Percentiles rank a stretch among this genome's conserved stretches.
These are phyloP conservation scores for Pseudopodoces humilis DNA, from an alignment of 2,113 vertebrate genomes.

Conservation along the genomic window DNA sequence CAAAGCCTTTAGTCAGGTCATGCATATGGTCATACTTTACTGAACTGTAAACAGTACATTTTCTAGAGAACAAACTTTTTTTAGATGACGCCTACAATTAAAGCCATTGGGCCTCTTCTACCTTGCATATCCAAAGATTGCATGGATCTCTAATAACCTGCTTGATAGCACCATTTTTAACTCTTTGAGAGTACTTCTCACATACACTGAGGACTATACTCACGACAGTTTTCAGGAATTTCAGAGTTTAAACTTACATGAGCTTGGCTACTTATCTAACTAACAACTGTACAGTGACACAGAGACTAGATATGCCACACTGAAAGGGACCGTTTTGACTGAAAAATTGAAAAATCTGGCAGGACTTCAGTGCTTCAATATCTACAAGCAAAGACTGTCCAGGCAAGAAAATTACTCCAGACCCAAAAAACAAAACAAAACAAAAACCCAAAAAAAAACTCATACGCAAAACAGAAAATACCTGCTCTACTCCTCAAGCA, in stretches of 20 bases:
- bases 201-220: neutral
- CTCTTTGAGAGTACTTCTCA: neutral
- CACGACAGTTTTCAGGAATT: neutral
- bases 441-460: neutral
- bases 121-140: neutral
- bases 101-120: neutral
- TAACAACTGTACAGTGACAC: neutral
- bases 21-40: accelerated
- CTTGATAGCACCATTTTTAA: accelerated
- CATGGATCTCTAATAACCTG: neutral
- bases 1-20: conserved; percentile 24
- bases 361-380: neutral
- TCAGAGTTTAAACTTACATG: neutral
- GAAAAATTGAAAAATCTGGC: neutral
- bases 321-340: neutral
- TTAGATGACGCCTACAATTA: neutral
- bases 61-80: neutral
- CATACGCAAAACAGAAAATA: neutral
- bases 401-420: neutral
- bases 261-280: neutral
- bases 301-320: neutral
- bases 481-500: neutral
- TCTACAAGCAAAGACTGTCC: neutral
- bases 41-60: neutral
- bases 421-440: neutral